Evolutionary conservation across 2,797 vertebrate species (phyloP).

Genomic region (Danio tinwini): DNA sequence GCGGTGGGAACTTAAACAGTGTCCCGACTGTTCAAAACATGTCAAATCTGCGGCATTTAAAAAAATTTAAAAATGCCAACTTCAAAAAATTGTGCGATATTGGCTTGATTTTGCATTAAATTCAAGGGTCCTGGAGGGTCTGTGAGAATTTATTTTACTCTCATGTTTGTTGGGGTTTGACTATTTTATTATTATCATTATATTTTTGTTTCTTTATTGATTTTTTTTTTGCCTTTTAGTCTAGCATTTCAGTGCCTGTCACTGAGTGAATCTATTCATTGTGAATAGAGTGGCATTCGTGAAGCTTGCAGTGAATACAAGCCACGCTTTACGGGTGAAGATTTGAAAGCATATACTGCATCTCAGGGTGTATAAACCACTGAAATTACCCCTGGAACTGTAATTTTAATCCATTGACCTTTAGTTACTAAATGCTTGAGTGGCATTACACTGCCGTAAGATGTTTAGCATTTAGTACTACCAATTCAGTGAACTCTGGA

Average conservation of each 20-base stretch:
- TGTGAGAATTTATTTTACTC: not conserved
- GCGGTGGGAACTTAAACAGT: no score
- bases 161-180: not conserved
- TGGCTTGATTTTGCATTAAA: not conserved
- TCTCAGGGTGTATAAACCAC: not conserved
- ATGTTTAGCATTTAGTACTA: constrained; percentile 12
- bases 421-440: constrained; percentile 28
- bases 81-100: no score
- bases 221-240: not conserved
- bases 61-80: no score
- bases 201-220: no score
- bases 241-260: constrained; percentile 15
- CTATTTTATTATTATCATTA: not conserved
- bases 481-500: constrained; percentile 35
- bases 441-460: not conserved
- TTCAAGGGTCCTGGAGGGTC: no score
- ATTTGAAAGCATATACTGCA: constrained; percentile 13
- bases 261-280: not conserved
- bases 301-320: constrained; percentile 19
- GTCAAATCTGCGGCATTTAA: no score
- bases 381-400: not conserved
- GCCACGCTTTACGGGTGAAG: not conserved
- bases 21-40: no score
- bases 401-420: constrained; percentile 12
- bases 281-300: constrained; percentile 7